Conservation (phyloP, 2,888 invertebrate species). For the Oligia latruncula region DNA sequence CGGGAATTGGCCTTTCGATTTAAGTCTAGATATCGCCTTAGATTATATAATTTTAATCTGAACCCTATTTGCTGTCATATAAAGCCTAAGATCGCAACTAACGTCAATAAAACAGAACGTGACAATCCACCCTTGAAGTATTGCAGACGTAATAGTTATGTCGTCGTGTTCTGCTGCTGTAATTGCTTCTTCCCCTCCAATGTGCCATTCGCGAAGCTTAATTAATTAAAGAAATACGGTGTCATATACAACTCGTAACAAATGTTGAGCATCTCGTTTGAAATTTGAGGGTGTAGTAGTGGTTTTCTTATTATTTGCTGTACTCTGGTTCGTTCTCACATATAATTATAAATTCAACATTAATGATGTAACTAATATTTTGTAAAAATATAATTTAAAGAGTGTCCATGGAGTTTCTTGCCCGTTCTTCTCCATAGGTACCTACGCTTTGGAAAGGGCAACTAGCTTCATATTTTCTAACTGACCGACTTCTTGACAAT, state of each 20-base stretch:
- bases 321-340: too few relatives aligned
- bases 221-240: conserved; percentile 44
- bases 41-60: neutral
- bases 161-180: conserved; percentile 16
- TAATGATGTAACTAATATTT: too few relatives aligned
- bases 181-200: conserved; percentile 27
- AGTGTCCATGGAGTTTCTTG: too few relatives aligned
- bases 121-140: conserved; percentile 6
- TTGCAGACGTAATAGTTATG: conserved; percentile 25
- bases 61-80: neutral
- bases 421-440: too few relatives aligned
- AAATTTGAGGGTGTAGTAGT: neutral
- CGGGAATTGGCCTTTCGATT: neutral
- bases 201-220: conserved; percentile 25
- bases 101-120: conserved; percentile 1
- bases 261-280: conserved; percentile 31
- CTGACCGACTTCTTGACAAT: too few relatives aligned
- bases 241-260: conserved; percentile 25
- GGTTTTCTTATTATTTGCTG: too few relatives aligned
- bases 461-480: too few relatives aligned
- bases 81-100: neutral
- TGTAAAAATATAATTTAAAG: too few relatives aligned
- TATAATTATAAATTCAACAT: too few relatives aligned
- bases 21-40: neutral
- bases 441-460: too few relatives aligned